These are phyloP conservation scores for Ectemnius cavifrons DNA, from an alignment of 2,888 invertebrate genomes.

Conservation along the genomic window DNA sequence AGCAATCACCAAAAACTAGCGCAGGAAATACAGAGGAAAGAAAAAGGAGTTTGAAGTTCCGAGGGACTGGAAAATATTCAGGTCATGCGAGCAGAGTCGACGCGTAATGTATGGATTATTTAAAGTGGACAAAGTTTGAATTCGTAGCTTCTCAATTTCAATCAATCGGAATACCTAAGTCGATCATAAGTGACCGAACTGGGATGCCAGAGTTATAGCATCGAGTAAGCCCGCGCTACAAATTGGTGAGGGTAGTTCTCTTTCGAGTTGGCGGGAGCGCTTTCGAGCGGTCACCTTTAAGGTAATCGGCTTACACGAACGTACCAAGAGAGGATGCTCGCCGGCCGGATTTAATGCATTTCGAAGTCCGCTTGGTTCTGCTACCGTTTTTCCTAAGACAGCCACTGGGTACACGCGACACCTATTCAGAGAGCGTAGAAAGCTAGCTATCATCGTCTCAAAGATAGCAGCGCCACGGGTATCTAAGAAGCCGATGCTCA, in stretches of 20 bases:
- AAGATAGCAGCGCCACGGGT: not conserved
- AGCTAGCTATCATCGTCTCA: not conserved
- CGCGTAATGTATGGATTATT: no score
- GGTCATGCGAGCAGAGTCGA: no score
- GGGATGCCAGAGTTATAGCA: no score
- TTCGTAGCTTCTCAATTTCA: no score
- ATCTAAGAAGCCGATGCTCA: slow-evolving; percentile 7
- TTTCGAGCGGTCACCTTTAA: slow-evolving; percentile 42
- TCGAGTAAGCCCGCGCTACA: no score
- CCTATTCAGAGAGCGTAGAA: slow-evolving; percentile 14
- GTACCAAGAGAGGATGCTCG: not conserved
- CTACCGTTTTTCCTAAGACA: not conserved
- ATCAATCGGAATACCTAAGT: no score
- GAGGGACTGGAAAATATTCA: no score
- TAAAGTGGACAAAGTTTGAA: no score
- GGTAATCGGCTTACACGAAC: slow-evolving; percentile 11
- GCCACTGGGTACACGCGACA: slow-evolving; percentile 19
- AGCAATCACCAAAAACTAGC: slow-evolving; percentile 7
- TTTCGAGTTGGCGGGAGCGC: no score
- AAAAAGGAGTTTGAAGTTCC: no score
- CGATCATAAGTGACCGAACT: no score
- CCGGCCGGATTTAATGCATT: slow-evolving; percentile 47
- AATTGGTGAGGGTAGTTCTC: no score
- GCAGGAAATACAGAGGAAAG: not conserved
- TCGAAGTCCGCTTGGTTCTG: slow-evolving; percentile 29